phyloP scores from a whole-genome alignment of 2,113 vertebrate genomes.

The Microtus pennsylvanicus region DNA sequence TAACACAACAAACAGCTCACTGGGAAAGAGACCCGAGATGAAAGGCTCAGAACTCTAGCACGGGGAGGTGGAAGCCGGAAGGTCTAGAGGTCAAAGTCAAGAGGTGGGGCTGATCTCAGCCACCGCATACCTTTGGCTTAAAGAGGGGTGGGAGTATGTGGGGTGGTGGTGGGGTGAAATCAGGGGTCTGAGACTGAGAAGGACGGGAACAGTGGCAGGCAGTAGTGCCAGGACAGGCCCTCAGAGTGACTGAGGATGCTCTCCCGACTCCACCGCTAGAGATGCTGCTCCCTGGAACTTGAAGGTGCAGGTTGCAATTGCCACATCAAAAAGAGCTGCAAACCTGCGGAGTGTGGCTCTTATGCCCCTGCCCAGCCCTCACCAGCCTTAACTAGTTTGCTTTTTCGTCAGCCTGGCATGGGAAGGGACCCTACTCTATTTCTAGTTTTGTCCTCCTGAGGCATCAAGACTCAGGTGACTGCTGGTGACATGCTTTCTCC shows the following conservation, averaged over 20 bases:
- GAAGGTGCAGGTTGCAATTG: neutral
- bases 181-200: neutral
- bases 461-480: neutral
- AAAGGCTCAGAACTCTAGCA: neutral
- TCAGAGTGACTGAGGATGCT: neutral
- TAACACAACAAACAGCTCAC: too few species aligned
- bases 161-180: neutral
- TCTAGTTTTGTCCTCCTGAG: neutral
- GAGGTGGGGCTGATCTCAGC: neutral
- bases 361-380: neutral
- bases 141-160: neutral
- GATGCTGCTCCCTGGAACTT: neutral
- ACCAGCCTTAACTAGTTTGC: neutral
- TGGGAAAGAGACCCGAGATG: neutral
- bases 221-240: fast-evolving
- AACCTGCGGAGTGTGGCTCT: neutral
- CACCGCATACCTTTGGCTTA: neutral
- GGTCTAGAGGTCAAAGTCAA: neutral
- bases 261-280: neutral
- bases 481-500: neutral
- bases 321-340: neutral
- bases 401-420: neutral
- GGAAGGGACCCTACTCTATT: neutral
- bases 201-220: neutral
- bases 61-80: neutral